Evolutionary conservation across 2,113 vertebrate genomes (phyloP), one percentile per base, ranked within the genome.

Genomic region (Spheniscus mendiculus): DNA sequence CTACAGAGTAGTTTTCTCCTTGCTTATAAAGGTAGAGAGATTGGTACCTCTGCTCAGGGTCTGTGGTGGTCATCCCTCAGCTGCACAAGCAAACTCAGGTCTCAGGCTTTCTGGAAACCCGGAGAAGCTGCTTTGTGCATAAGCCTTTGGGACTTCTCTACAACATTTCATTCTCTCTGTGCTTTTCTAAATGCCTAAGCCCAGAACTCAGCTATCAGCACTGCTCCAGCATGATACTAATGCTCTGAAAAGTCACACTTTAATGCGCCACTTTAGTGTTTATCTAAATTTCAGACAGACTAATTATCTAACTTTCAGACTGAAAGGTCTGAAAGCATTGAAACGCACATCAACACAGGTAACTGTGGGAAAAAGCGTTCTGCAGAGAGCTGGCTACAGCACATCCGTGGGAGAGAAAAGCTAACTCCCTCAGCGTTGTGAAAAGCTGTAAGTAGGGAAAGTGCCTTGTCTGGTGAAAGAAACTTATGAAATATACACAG

Each of bases 281-380:
- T 85, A 87, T 49, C 87, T 89, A 84, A 74, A 91, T 87, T 87
- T 91, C 78, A 91, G 83, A 30, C 42, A 94, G 79, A 83, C 26
- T 89, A 95, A 87, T 89, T 82, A 71, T 27, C 56, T 65, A 76
- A 72, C 85, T 87, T 94, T 12, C 40, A 85, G 50, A 44, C 42
- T 84, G 72, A 89, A 81, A 87, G 55, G 65, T 69, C 77, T 96
- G 65, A 84, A 95, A 94, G 70, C 77, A 79, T 8, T 40, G 59
- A 82, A 89, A 82, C 87, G 61, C 52, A 89, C 56, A 87, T 70
- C 56, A 63, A 91, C 55, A 87, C 18, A 72, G 47, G 47, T 84
- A 91, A 74, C 52, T 38, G 30, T 26, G 7, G 66, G 36, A 89
- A 88, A 91, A 87, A 13, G 25, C 22, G 45, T 59, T 96, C 47